Base-by-base conservation (phyloP, 2,797 vertebrate genomes). In the Potorous gilbertii region DNA sequence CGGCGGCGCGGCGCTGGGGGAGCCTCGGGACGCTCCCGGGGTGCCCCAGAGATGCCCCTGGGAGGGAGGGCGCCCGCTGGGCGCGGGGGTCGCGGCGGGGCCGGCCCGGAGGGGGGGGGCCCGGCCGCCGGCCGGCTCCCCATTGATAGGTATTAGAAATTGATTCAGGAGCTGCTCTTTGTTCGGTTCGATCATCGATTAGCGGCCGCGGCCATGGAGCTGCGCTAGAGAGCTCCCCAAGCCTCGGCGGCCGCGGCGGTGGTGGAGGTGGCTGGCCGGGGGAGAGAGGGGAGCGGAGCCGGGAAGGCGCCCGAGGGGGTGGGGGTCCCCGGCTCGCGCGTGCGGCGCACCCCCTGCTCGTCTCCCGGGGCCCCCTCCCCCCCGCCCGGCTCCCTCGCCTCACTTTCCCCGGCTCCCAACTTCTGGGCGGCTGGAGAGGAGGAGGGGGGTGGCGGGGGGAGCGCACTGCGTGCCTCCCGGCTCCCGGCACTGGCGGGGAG, bases 111-210 rank as follows among this genome's bases (percentile, higher is more conserved):
- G 91, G 91, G 95, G 92, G 1, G 59, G 94, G 94, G 94, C 94
- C 95, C 93, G 91, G 93, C 96, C 92, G 96, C 31, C n/a, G 46
- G 92, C 95, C 97, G 95, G 96, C 97, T 96, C 97, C 93, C 99
- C 99, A 99, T 99, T 99, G 99, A 99, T 99, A 99, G 99, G 99
- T 99, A 99, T 99, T 99, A 99, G 99, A 98, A 99, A 99, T 99
- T 99, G 99, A 99, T 99, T 99, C 98, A 98, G 99, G 98, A 97
- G 99, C 99, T 99, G 99, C 99, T 98, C 99, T 99, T 99, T 99
- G 99, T 99, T 99, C 99, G 98, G 99, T 99, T 99, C 99, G 99
- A 98, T 99, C 99, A 99, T 99, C 98, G 99, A 99, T 99, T 99
- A 98, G 99, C 98, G 98, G 98, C 98, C 97, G 98, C 97, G 98